Evolutionary conservation across 1,140 invertebrate genomes (phyloP), one percentile per base, ranked within the genome.

Genomic region (Panonychus citri): DNA sequence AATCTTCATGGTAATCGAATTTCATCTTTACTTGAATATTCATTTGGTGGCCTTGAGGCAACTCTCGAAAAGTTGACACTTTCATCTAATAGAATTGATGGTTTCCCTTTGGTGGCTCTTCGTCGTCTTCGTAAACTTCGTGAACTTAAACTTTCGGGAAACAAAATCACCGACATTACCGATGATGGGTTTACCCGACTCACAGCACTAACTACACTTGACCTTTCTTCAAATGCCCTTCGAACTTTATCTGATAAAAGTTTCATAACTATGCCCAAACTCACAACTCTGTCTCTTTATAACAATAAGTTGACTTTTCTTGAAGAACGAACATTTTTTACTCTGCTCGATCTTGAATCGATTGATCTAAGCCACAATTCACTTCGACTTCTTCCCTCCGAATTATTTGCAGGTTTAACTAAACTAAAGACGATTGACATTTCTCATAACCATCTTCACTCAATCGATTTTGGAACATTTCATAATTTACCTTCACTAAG

Each of bases 311-410:
- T 91, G 30, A 78, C 82, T 64, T 71, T 73, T 30, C 76, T 91
- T 21, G 78, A 86, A 61, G 78, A 79, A 59, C 74, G 81, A 62
- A 78, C 82, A 4, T 88, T 91, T 64, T 69, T 74, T 43, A 78
- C 77, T 1, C 68, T 88, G 48, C 73, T 70, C 53, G 74, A 83
- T 60, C 69, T 90, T 10, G 83, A 88, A 70, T 81, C 80, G 2
- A 71, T 90, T 57, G 85, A 90, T 69, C 75, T 89, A 59, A 86
- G 83, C 66, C 81, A 84, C 67, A 89, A 90, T 67, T 82, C 81
- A 68, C 82, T 90, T 46, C 61, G 57, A 13, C 58, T 53, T 19
- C 49, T 69, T 15, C 48, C 53, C 10, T 52, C 56, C 19, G 67
- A 77, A 49, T 75, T 75, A 46, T 87, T 90, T 68, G 75, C 76